phyloP scores from a whole-genome alignment of 2,113 vertebrate genomes.

The Chaenogobius annularis region DNA sequence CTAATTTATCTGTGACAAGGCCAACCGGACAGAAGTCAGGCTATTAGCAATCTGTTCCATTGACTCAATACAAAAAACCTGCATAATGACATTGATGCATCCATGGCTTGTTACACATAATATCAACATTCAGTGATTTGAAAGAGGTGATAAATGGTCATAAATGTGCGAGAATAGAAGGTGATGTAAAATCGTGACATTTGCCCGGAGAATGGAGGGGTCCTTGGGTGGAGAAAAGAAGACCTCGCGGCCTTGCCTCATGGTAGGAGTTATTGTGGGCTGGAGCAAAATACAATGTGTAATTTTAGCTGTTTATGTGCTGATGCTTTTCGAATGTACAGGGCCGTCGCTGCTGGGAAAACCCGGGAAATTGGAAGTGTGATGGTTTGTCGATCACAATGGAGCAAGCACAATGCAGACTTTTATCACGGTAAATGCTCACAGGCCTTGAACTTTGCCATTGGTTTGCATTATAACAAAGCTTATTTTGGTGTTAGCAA shows the following conservation, averaged over 20 bases:
- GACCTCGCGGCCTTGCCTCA: conserved; percentile 15
- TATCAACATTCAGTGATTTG: conserved; percentile 16
- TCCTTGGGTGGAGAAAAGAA: conserved; percentile 61
- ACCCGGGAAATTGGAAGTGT: conserved; percentile 42
- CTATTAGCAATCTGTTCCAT: conserved; percentile 10
- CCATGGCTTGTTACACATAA: conserved; percentile 29
- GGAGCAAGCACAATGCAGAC: neutral
- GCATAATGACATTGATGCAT: conserved; percentile 16
- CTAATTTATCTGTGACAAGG: conserved; percentile 28
- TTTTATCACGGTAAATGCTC: neutral
- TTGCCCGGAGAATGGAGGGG: conserved; percentile 19
- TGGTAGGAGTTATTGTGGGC: conserved; percentile 3
- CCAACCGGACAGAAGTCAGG: conserved; percentile 7
- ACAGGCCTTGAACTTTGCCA: conserved; percentile 1
- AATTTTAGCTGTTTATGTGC: conserved; percentile 35
- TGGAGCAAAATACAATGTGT: conserved; percentile 37
- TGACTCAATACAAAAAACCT: conserved; percentile 17
- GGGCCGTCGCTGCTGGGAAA: conserved; percentile 40
- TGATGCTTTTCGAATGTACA: conserved; percentile 26
- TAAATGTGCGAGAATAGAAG: conserved; percentile 6
- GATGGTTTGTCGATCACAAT: conserved; percentile 1
- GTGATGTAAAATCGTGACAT: conserved; percentile 12
- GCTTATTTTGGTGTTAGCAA: neutral
- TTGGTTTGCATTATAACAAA: neutral
- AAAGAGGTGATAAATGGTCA: conserved; percentile 20